These are phyloP conservation scores for Platichthys stellatus DNA, from an alignment of 2,113 vertebrate species.

Conservation along the genomic window DNA sequence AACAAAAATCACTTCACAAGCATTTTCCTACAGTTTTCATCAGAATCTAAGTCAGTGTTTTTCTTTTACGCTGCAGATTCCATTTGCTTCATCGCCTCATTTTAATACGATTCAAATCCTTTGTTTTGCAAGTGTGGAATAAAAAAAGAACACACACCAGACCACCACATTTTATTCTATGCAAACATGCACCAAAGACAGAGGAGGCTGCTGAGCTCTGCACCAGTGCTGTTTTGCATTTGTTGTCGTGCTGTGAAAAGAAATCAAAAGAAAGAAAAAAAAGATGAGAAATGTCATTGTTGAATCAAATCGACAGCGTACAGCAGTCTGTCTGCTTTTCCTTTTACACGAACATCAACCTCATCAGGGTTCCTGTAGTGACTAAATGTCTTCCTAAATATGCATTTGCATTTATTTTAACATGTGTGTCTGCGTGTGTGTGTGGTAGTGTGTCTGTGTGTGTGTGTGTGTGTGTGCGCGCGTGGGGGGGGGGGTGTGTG, in stretches of 20 bases:
- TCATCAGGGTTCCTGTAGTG: slow-evolving; percentile 43
- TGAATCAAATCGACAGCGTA: slow-evolving; percentile 20
- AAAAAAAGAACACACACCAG: slow-evolving; percentile 36
- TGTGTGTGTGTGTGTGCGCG: slow-evolving; percentile 5
- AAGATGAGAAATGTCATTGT: slow-evolving; percentile 9
- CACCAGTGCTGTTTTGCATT: slow-evolving; percentile 61
- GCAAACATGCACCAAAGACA: slow-evolving; percentile 56
- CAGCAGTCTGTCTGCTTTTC: slow-evolving; percentile 6
- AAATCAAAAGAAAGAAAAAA: slow-evolving; percentile 25
- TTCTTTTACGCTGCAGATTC: not conserved
- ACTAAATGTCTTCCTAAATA: slow-evolving; percentile 58
- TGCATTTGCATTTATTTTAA: slow-evolving; percentile 65
- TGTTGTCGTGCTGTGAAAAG: slow-evolving; percentile 21
- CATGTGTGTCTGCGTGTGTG: slow-evolving; percentile 1
- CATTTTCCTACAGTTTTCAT: too few relatives aligned
- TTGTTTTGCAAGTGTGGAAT: slow-evolving; percentile 59
- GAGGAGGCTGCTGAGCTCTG: slow-evolving; percentile 25
- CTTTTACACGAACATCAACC: slow-evolving; percentile 9
- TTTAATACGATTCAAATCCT: slow-evolving; percentile 73
- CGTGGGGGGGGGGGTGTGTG: slow-evolving; percentile 2
- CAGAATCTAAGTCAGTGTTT: not conserved
- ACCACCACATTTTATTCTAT: slow-evolving; percentile 54
- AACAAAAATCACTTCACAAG: too few relatives aligned
- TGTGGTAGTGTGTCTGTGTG: slow-evolving; percentile 17
- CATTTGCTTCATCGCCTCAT: slow-evolving; percentile 27